These are phyloP conservation scores for Phacellophora camtschatica DNA, from an alignment of 30 jellyfish, hydroid and myxozoan genomes.

Conservation along the genomic window DNA sequence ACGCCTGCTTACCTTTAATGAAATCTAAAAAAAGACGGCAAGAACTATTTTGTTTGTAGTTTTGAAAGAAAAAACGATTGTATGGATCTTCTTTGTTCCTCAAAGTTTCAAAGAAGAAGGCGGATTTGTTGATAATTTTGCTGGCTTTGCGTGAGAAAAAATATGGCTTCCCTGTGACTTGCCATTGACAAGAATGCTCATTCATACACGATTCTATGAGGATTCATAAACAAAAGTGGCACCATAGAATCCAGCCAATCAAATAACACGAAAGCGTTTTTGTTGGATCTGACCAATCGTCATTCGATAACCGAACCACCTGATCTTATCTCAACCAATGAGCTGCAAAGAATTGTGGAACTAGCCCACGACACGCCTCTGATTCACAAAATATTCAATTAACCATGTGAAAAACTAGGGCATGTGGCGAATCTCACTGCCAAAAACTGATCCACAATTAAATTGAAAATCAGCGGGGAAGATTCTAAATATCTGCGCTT, in stretches of 20 bases:
- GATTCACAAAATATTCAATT: constrained; percentile 46
- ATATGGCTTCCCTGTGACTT: constrained; percentile 21
- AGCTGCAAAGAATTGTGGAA: neutral
- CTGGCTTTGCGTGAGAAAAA: neutral
- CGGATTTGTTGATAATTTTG: neutral
- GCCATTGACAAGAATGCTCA: constrained; percentile 13
- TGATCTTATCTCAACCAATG: neutral
- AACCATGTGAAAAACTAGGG: neutral
- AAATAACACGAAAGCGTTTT: neutral
- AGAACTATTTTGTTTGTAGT: too few relatives aligned
- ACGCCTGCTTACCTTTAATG: too few relatives aligned
- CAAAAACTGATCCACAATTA: neutral
- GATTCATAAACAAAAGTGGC: constrained; percentile 13
- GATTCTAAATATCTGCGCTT: too few relatives aligned
- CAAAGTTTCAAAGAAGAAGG: neutral
- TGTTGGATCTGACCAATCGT: constrained; percentile 28
- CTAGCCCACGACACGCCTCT: constrained; percentile 82
- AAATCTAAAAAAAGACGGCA: too few relatives aligned
- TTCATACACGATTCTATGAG: neutral
- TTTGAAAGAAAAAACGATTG: too few relatives aligned
- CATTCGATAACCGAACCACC: neutral
- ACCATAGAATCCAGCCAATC: constrained; percentile 24
- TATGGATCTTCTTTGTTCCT: neutral
- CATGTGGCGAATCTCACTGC: constrained; percentile 21
- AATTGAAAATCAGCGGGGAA: too few relatives aligned